Evolutionary conservation across 2,888 invertebrate species (phyloP), one percentile per base, ranked within the genome.

Genomic region (Eustalomyia histrio): DNA sequence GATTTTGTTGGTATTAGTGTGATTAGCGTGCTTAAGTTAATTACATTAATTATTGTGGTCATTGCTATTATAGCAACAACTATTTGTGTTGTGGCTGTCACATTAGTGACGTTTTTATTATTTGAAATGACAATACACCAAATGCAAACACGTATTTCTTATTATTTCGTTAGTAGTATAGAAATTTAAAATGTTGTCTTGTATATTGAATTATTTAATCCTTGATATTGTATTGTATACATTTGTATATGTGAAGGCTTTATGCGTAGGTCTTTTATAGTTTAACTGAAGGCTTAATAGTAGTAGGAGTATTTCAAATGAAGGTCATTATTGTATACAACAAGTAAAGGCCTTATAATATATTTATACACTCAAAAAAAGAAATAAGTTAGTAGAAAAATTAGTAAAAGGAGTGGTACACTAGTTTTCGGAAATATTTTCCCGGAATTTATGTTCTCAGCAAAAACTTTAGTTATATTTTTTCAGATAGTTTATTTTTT

Each of bases 41-140:
- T 80, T 60, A 69, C 64, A 16, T 69, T 80, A 73, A 80, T 81
- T 74, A 67, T 61, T 52, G 39, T 39, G 58, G 78, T 24, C 65
- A 14, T 63, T 58, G 39, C 9, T 55, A 24, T 43, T 53, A 14
- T 43, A 64, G 10, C 43, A 4, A 14, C n/a, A n/a, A n/a, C 10
- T 55, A 8, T 47, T 24, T n/a, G 35, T 50, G 10, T 61, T 57
- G 18, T 39, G 12, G 8, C 67, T 79, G 78, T 68, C 78, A 73
- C n/a, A 73, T 24, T 63, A 50, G 50, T 73, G 72, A 73, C 72
- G 72, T 79, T 67, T 72, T 24, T 61, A 55, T 57, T 61, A 24
- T 67, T 47, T 35, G 5, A 67, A 50, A 61, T 72, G 72, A 68
- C 67, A 79, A 67, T 61, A 63, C 47, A 67, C 35, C 16, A 55